A percentile compares a stretch with the other conserved stretches of the same genome.
phyloP scores from a whole-genome alignment of 1,140 invertebrate genomes.

The Rhopalosiphum padi region DNA sequence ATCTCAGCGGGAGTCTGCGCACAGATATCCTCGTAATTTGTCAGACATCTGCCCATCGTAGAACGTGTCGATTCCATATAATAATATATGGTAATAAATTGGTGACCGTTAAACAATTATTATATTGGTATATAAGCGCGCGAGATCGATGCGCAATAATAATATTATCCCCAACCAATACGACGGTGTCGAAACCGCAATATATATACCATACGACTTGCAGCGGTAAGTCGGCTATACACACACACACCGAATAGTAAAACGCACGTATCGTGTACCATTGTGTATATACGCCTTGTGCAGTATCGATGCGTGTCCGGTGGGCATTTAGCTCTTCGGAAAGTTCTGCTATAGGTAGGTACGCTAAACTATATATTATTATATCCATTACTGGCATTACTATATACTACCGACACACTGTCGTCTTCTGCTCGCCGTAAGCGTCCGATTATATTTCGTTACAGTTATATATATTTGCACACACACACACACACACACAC shows the following conservation, averaged over 20 bases:
- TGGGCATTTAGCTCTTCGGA: neutral
- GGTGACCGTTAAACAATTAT: neutral
- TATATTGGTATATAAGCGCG: neutral
- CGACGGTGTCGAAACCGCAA: neutral
- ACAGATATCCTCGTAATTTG: neutral
- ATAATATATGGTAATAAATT: neutral
- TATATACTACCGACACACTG: neutral
- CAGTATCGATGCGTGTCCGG: neutral
- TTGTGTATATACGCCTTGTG: neutral
- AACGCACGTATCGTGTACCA: neutral
- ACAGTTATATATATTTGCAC: slow-evolving; percentile 28
- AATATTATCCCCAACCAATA: neutral
- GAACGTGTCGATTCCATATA: neutral
- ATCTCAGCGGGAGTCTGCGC: neutral
- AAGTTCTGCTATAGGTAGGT: neutral
- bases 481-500: neutral
- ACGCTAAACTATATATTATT: no score
- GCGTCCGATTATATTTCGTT: neutral
- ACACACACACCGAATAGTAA: neutral
- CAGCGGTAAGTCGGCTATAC: neutral
- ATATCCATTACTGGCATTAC: neutral
- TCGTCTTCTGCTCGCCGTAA: neutral
- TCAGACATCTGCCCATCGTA: neutral
- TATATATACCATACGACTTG: neutral
- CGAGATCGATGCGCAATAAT: neutral